Evolutionary conservation across 2,888 invertebrate species (phyloP), one percentile per base, ranked within the genome.

Genomic region (Pachliopta kotzebuea): DNA sequence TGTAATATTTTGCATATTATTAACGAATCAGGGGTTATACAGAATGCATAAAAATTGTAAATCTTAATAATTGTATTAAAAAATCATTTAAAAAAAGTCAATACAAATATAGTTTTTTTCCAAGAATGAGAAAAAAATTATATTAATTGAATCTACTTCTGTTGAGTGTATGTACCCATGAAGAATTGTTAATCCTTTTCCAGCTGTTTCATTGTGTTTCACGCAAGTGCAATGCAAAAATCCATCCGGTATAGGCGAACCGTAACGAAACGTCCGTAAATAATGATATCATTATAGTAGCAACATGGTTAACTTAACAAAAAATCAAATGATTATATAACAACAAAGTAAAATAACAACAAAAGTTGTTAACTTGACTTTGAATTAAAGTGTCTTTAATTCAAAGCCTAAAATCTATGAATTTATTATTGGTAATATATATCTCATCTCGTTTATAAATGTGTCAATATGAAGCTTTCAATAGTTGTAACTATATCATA

Each of bases 101-200:
- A 69, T 72, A 69, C 71, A 50, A n/a, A n/a, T 18, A 4, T 6
- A 4, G 37, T 37, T 14, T 14, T 57, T 56, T 63, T 45, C 56
- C 60, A 17, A 50, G 63, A 65, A 56, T 4, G 50, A 21, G 50
- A 72, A 67, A 73, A 67, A 74, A 70, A 78, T 76, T 84, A 88
- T 85, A 88, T 88, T 86, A 83, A 85, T 81, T 60, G 81, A 81
- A 74, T 80, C 84, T 89, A 84, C 88, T 82, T 83, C 83, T 84
- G 80, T 85, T 87, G 86, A 90, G 88, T 90, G 90, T 86, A 90
- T 90, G 86, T 86, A 85, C 86, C 82, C 80, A 75, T 75, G 67
- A 70, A 76, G 79, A 79, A 89, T 88, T 90, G 75, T 79, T 85
- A 89, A 90, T 88, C 90, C 84, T 79, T 78, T 76, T 80, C 83